Base-by-base conservation (phyloP, 2,888 invertebrate genomes). In the Lasius platythorax region DNA sequence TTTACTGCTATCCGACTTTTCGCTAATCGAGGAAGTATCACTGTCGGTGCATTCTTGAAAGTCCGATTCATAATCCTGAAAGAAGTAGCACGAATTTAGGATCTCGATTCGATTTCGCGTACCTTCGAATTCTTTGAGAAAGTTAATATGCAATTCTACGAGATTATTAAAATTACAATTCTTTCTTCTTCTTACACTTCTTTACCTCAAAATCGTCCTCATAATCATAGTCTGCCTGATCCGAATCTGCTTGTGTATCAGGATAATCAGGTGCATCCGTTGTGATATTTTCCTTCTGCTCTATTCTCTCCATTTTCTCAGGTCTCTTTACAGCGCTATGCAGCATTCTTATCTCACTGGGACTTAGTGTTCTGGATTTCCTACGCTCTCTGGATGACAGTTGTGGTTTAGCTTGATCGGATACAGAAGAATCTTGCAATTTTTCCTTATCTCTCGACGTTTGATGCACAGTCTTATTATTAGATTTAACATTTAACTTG, bases 21-120 rank as follows among this genome's bases (percentile, higher is more conserved):
- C 94, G 58, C 92, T 93, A 23, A 94, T 91, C 76, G 91, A 87
- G 3, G 94, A 93, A 63, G 83, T 87, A 63, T 92, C 93, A 73
- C 92, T 93, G 6, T 94, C 93, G 3, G 92, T 93, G 66, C 93
- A 94, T 68, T 95, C 95, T 92, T 96, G 95, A 92, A 96, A 96
- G 92, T 96, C 96, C 0, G 96, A 96, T 89, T 96, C 96, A 86
- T 96, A 96, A 88, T 95, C 95, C 95, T 96, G 67, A 50, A 92
- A 89, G 76, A 81, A 75, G 15, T 8, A 6, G 46, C 28, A 84
- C 83, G 58, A 85, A 40, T 74, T 4, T 68, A 82, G 8, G 0
- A 1, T 50, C 18, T 18, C 2, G 15, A 63, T n/a, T 58, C 58
- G 28, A 1, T 23, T 58, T 56, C 4, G n/a, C 11, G 12, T 28